Percentiles rank a stretch among this genome's conserved stretches.
These are phyloP conservation scores for Valencia hispanica DNA, from an alignment of 2,797 vertebrate species.

Conservation along the genomic window DNA sequence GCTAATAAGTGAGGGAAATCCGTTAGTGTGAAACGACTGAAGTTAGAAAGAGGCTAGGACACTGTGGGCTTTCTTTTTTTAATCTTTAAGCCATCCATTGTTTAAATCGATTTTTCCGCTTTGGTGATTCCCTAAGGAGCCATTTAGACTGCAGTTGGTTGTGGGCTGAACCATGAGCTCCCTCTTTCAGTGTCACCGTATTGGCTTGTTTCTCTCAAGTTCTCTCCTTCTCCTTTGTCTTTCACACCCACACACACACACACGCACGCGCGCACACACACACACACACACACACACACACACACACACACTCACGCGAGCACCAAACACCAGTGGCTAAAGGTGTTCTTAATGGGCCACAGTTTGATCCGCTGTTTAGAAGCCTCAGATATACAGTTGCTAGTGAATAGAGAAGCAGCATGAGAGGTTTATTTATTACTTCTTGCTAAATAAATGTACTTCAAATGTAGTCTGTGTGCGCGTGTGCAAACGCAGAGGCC, in stretches of 20 bases:
- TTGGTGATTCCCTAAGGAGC: slow-evolving; percentile 75
- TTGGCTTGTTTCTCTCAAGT: slow-evolving; percentile 15
- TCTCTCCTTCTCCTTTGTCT: slow-evolving; percentile 1
- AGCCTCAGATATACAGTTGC: slow-evolving; percentile 58
- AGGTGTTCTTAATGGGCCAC: slow-evolving; percentile 60
- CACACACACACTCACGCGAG: slow-evolving; percentile 1
- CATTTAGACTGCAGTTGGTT: slow-evolving; percentile 71
- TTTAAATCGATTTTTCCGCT: slow-evolving; percentile 75
- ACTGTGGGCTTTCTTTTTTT: slow-evolving; percentile 30
- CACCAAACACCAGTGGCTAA: slow-evolving; percentile 40
- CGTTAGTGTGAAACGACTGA: slow-evolving; percentile 45
- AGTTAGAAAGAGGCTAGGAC: slow-evolving; percentile 53
- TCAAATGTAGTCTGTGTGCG: slow-evolving; percentile 5
- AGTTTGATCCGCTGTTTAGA: slow-evolving; percentile 69
- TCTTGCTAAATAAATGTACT: slow-evolving; percentile 40
- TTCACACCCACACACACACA: neutral
- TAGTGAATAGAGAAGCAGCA: slow-evolving; percentile 39
- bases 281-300: neutral
- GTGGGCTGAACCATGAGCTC: slow-evolving; percentile 55
- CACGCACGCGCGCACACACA: too few relatives aligned
- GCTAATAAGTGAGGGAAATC: slow-evolving; percentile 47
- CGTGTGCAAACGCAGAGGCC: neutral
- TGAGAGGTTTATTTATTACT: slow-evolving; percentile 49
- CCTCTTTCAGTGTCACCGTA: slow-evolving; percentile 18
- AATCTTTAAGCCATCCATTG: slow-evolving; percentile 69